Evolutionary conservation across 1,140 invertebrate genomes (phyloP), one percentile per base, ranked within the genome.

Genomic region (Stenopsyche tienmushanensis): DNA sequence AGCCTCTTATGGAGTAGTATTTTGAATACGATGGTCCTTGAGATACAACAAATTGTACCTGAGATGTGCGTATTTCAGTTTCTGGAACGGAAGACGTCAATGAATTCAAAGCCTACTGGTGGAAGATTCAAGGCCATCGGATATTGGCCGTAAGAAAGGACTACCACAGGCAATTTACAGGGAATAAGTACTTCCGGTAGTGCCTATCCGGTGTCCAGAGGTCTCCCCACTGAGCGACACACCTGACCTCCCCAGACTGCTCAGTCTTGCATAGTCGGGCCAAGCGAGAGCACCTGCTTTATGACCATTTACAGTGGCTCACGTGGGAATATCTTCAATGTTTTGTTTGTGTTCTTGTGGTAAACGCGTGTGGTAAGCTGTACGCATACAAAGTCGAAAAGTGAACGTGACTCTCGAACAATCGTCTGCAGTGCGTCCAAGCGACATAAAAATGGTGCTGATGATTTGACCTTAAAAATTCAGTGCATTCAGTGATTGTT

Each of bases 91-190:
- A n/a, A n/a, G n/a, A n/a, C n/a, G n/a, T n/a, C n/a, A n/a, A n/a
- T n/a, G n/a, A n/a, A n/a, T n/a, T n/a, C n/a, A n/a, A n/a, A n/a
- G n/a, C n/a, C n/a, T 25, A 41, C 53, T 17, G 53, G 13, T 57
- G 53, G 13, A 34, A 21, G 53, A 57, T 29, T 39, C 10, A 52
- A 67, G 66, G 60, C 44, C 66, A 59, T 18, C 59, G 66, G 66
- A 67, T 62, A 60, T 21, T 18, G 58, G 45, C 18, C 44, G 65
- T 53, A 23, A 66, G 59, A 57, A 62, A 58, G 50, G 58, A 39
- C 34, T 15, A 20, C 62, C 42, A 15, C 26, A n/a, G 26, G 26
- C 29, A 57, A 49, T n/a, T n/a, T n/a, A 47, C 57, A 47, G 25
- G 54, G 55, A 29, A 25, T 23, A 3, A n/a, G 20, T 20, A 20